phyloP scores from a whole-genome alignment of 2,888 invertebrate species.

The Eupithecia inturbata region DNA sequence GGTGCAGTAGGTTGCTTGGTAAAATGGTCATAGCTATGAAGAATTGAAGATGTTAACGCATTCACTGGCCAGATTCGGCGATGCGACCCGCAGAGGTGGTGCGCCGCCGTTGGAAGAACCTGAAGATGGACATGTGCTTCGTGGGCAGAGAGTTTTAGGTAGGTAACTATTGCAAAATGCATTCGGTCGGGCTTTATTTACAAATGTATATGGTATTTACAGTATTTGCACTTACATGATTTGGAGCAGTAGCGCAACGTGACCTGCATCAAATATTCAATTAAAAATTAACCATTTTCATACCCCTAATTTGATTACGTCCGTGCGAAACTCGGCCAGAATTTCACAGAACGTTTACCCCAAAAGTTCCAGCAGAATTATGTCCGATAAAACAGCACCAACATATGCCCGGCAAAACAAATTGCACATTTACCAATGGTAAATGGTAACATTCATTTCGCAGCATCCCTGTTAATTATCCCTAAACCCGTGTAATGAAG shows the following conservation, averaged over 20 bases:
- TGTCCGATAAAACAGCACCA: slow-evolving; percentile 16
- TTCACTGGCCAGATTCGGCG: background rate
- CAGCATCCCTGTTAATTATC: slow-evolving; percentile 65
- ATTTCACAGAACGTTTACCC: background rate
- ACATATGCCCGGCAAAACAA: slow-evolving; percentile 21
- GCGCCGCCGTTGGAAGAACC: too few species aligned
- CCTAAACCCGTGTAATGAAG: slow-evolving; percentile 69
- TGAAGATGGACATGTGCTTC: too few species aligned
- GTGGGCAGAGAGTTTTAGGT: too few species aligned
- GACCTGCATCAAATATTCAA: background rate
- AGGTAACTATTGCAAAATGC: background rate
- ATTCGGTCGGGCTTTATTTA: background rate
- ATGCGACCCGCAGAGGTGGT: background rate
- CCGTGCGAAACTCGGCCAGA: background rate
- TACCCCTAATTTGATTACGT: background rate
- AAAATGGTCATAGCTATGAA: background rate
- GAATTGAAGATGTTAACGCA: background rate
- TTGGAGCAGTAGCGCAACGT: background rate
- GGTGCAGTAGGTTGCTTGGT: background rate
- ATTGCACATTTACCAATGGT: slow-evolving; percentile 29
- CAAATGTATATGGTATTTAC: background rate
- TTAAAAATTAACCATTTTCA: background rate
- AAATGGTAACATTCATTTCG: slow-evolving; percentile 49
- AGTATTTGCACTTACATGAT: background rate
- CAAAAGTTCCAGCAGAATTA: slow-evolving; percentile 6